These are phyloP conservation scores for Smutsia gigantea DNA, from an alignment of 2,797 vertebrate species.

Conservation along the genomic window DNA sequence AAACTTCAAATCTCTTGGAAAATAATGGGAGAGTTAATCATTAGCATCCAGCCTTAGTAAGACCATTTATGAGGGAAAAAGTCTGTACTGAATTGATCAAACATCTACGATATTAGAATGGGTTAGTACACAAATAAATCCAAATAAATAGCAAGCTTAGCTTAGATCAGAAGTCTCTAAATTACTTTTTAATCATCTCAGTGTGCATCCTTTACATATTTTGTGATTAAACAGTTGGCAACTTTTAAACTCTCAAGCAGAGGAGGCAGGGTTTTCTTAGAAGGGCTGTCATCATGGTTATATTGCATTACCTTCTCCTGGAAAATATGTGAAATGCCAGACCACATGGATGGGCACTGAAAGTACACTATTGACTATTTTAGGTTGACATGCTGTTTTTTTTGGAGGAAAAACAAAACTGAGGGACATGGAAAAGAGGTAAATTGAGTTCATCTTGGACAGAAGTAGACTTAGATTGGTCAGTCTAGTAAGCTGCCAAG, in stretches of 20 bases:
- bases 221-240: not conserved
- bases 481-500: not conserved
- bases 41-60: not conserved
- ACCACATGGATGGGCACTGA: not conserved
- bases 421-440: constrained; percentile 2
- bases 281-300: constrained; percentile 32
- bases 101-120: not conserved
- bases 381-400: constrained; percentile 8
- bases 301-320: not conserved
- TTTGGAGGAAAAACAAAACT: constrained; percentile 55
- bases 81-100: not conserved
- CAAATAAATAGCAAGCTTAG: constrained; percentile 9
- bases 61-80: not conserved
- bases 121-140: not conserved
- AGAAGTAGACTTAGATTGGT: not conserved
- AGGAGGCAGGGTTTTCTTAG: constrained; percentile 50
- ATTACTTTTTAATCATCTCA: not conserved
- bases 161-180: not conserved
- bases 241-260: not conserved
- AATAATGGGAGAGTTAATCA: not conserved
- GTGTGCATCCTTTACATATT: not conserved
- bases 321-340: constrained; percentile 57
- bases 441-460: constrained; percentile 59
- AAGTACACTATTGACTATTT: not conserved
- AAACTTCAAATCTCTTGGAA: constrained; percentile 15